Evolutionary conservation across 2,888 invertebrate species (phyloP).

Genomic region (Cantharis lateralis): DNA sequence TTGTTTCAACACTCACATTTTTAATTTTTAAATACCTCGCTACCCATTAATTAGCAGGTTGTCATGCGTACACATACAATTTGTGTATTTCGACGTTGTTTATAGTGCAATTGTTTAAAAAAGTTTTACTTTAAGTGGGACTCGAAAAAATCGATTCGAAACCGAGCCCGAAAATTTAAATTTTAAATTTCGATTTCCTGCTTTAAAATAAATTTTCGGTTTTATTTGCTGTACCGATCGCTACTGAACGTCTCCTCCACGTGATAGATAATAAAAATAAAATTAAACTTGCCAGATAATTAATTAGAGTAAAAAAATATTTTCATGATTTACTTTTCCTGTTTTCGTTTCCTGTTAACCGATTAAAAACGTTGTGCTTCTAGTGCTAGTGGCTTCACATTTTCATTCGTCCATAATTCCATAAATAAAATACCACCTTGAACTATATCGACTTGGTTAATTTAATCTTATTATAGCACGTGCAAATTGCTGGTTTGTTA

Average conservation of each 20-base stretch:
- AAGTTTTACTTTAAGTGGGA: background rate
- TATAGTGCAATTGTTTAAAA: background rate
- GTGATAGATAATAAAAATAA: background rate
- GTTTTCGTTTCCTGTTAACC: background rate
- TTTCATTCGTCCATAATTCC: slow-evolving; percentile 6
- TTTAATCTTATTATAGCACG: background rate
- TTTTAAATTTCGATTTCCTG: background rate
- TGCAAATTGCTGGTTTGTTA: background rate
- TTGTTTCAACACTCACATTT: background rate
- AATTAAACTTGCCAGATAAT: background rate
- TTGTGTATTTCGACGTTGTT: background rate
- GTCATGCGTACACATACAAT: background rate
- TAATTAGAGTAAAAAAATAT: background rate
- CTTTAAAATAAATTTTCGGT: background rate
- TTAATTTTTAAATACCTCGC: background rate
- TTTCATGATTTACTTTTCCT: background rate
- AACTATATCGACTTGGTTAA: slow-evolving; percentile 20
- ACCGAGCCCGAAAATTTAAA: background rate
- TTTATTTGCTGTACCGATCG: background rate
- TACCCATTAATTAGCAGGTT: background rate
- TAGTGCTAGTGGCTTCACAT: background rate
- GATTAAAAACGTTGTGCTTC: background rate
- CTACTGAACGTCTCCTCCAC: background rate
- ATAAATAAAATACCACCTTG: slow-evolving; percentile 29
- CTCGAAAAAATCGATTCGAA: background rate